Base-by-base conservation (phyloP, 2,113 vertebrate species). In the Chitala chitala region DNA sequence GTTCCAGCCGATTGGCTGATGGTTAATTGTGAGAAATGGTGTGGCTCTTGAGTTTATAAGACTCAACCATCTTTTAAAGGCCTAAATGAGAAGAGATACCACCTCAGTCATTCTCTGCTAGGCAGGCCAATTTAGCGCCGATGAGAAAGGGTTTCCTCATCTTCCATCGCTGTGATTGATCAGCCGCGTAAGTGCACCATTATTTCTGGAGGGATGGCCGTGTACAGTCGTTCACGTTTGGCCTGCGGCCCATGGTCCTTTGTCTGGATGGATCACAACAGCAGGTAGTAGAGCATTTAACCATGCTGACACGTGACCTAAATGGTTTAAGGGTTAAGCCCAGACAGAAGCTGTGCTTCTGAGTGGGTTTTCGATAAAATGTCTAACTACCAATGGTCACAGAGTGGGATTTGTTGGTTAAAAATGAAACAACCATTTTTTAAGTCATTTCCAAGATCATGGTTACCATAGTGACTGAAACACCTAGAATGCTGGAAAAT, bases 11-110 rank as follows among this genome's bases (percentile, higher is more conserved):
- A 76, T 64, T 72, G 71, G 48, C 83, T 87, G 80, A 77, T 80
- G 81, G 75, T 55, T 5, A 0, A 81, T 61, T 72, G 29, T 86
- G 86, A 87, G 71, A 76, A 66, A 85, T 84, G 77, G 80, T 53
- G 63, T 20, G 54, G 71, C 64, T 81, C 78, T 82, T 82, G 79
- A 73, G 74, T 84, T 87, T 86, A 86, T 86, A 80, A 76, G 83
- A 73, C 73, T 74, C 81, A 79, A 78, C 83, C 78, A 83, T 86
- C 84, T 84, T 54, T 74, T 42, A 65, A 79, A 80, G 76, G 82
- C 72, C 69, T 73, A 86, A 87, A 85, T 84, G 81, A 84, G 85
- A 84, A 74, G 44, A 81, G 73, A 78, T 46, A n/a, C 22, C 22
- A 42, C 84, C 75, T 72, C 53, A 31, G 51, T 72, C 68, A 66